Evolutionary conservation across 2,113 vertebrate genomes (phyloP), one percentile per base, ranked within the genome.

Genomic region (Hemichromis elongatus): DNA sequence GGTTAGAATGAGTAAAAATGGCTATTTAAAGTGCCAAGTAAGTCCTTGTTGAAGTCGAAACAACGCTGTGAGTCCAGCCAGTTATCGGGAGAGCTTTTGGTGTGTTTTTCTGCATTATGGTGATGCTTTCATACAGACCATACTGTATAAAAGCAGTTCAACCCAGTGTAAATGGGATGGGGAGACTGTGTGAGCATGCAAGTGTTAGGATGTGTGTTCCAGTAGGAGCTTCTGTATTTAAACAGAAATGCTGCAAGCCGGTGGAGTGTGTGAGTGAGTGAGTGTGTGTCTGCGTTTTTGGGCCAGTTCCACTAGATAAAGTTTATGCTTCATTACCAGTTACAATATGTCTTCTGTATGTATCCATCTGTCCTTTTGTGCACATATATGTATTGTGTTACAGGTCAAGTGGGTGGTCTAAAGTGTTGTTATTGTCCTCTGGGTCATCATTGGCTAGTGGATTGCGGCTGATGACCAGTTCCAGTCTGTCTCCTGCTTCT

Each of bases 401-500:
- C 89, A 93, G 86, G 61, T 92, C 92, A 21, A 93, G 50, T 1
- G 89, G 81, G 3, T 92, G 91, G 66, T 95, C 92, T 66, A 94
- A 80, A 13, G 85, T 90, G 90, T 93, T 94, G 91, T 93, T 92
- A 50, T 93, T 92, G 84, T 93, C 92, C 79, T 94, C 90, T 28
- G 79, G 47, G 16, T 90, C 92, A n/a, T 96, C 12, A 24, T 90
- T 94, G 1, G 95, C 95, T 93, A 97, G 88, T 0, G 97, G 97
- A 84, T 97, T 99, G 37, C 99, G 95, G 93, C 98, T 99, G 85
- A 99, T 96, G 77, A 99, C 97, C 92, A 99, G 93, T 86, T 99
- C 98, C 91, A 99, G 95, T 80, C 97, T 93, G 84, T 99, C 96
- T 35, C 98, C 98, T 0, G 98, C 97, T 92, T 99, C 98, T 0